Base-by-base conservation (phyloP, 2,888 invertebrate species). In the Platycheirus rosarum region DNA sequence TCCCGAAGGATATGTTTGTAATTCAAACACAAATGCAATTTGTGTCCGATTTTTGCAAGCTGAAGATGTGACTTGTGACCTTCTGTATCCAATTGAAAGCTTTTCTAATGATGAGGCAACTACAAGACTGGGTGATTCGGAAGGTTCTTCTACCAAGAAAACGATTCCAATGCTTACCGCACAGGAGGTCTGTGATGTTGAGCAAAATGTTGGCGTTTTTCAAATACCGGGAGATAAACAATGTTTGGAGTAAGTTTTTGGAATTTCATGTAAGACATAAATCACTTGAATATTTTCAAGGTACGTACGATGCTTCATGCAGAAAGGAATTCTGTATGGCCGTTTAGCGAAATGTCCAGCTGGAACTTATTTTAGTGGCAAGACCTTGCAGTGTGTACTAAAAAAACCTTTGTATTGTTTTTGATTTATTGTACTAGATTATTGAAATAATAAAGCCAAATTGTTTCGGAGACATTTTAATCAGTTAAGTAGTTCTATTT, bases 291-390 rank as follows among this genome's bases (percentile, higher is more conserved):
- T 23, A 23, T 23, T 23, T 23, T 23, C 23, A 23, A 89, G 89
- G 32, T 89, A 89, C 55, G 84, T 89, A 2, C 85, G 86, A 60
- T 89, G 89, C 74, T 85, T 84, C 40, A 85, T 84, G 49, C 66
- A 44, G 2, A 86, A 76, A 6, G 85, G 84, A 2, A 69, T 85
- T 2, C 84, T 88, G 1, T 71, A 7, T 8, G 88, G 88, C 1
- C 63, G 14, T 2, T 86, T 88, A 60, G 84, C 85, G 2, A 85
- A 57, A 0, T 89, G 89, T 48, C 13, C 86, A 0, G 20, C 29
- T 0, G 82, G 74, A 1, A 77, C 87, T 3, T 89, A 86, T 53
- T 89, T 86, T 40, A 85, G 85, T 9, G 84, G 80, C 2, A 69
- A 85, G 23, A 57, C 44, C 0, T 82, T 87, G 26, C 78, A 85